Conservation (phyloP, 1,140 invertebrate species). For the Drosophila setifemur region DNA sequence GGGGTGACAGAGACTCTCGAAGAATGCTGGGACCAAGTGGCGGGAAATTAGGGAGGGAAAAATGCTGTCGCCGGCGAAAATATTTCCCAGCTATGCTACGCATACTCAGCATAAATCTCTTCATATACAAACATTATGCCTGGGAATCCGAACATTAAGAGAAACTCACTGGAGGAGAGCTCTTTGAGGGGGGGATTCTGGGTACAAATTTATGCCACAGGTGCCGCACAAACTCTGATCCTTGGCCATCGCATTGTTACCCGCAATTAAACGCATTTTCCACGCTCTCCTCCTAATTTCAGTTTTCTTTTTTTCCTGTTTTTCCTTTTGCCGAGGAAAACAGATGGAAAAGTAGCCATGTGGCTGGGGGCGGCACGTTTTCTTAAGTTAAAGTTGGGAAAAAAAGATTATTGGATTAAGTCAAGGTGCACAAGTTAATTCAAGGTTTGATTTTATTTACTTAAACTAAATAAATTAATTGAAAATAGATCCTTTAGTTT, state of each 20-base stretch:
- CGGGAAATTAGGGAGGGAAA: conserved; percentile 11
- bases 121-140: conserved; percentile 54
- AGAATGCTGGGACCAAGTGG: not conserved
- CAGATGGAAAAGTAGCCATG: conserved; percentile 3
- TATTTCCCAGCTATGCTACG: conserved; percentile 61
- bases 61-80: conserved; percentile 35
- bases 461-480: too few species aligned
- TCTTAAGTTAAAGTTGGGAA: not conserved
- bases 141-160: conserved; percentile 16
- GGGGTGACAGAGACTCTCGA: not conserved
- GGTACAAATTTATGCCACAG: conserved; percentile 64
- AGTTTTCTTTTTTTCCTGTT: not conserved
- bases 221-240: conserved; percentile 33
- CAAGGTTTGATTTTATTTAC: too few species aligned
- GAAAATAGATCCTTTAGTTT: too few species aligned
- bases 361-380: not conserved
- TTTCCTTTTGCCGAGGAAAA: not conserved
- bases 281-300: conserved; percentile 3
- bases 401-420: not conserved
- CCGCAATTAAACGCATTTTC: conserved; percentile 61
- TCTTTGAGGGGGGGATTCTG: not conserved
- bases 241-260: conserved; percentile 19
- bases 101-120: conserved; percentile 76
- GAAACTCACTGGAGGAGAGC: not conserved
- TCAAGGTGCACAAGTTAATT: not conserved